These are phyloP conservation scores for Bombylius discolor DNA, from an alignment of 2,888 invertebrate genomes.

Conservation along the genomic window DNA sequence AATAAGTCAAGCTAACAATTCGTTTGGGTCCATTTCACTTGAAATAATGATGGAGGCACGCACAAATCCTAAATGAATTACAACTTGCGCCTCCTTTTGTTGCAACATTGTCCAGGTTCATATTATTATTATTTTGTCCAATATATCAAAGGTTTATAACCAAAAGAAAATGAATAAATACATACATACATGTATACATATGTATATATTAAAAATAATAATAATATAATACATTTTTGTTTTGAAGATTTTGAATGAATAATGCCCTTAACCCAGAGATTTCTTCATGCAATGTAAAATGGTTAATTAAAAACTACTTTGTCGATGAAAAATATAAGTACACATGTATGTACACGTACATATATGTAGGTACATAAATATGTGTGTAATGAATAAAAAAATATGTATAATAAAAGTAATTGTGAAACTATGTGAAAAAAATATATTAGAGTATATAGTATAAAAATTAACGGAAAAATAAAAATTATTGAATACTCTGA, in stretches of 20 bases:
- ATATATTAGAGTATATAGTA: too few relatives aligned
- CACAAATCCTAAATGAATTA: conserved; percentile 13
- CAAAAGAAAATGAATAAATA: not conserved
- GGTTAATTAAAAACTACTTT: conserved; percentile 13
- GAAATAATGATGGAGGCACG: conserved; percentile 12
- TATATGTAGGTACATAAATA: too few relatives aligned
- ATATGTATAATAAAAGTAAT: too few relatives aligned
- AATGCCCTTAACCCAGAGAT: not conserved
- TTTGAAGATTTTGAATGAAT: conserved; percentile 1
- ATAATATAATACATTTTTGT: not conserved
- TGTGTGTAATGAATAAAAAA: too few relatives aligned
- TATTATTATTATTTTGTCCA: conserved; percentile 7
- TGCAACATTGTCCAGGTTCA: conserved; percentile 11
- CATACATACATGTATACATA: not conserved
- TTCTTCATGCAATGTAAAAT: conserved; percentile 9
- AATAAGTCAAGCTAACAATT: conserved; percentile 15
- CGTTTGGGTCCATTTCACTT: conserved; percentile 15
- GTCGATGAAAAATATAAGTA: conserved; percentile 2
- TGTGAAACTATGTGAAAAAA: too few relatives aligned
- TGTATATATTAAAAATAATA: too few relatives aligned
- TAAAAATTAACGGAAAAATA: too few relatives aligned
- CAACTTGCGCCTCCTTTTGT: conserved; percentile 12
- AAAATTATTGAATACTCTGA: too few relatives aligned
- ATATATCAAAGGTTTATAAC: conserved; percentile 14
- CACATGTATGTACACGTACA: too few relatives aligned